A percentile compares a stretch with the other conserved stretches of the same genome.
These are phyloP conservation scores for Melanerpes formicivorus DNA, from an alignment of 2,113 vertebrate species.

Conservation along the genomic window DNA sequence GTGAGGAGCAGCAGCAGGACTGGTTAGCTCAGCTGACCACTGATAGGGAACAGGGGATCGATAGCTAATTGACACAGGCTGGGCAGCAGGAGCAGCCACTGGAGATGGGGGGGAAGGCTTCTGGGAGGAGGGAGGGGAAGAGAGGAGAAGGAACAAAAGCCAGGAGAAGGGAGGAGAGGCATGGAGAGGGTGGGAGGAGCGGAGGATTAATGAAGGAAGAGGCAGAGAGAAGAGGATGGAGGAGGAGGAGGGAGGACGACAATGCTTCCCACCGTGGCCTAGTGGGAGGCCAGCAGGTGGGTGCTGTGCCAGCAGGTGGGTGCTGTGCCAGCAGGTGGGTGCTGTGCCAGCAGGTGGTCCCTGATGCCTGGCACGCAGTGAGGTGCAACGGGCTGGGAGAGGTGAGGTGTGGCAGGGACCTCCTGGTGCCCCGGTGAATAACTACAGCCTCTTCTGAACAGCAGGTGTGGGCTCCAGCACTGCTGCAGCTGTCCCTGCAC, in stretches of 20 bases:
- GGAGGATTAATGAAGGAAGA: background rate
- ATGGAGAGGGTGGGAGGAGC: constrained; percentile 58
- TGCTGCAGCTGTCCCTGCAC: background rate
- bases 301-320: fast-evolving
- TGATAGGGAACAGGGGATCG: constrained; percentile 69
- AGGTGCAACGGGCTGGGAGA: background rate
- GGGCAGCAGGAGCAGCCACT: constrained; percentile 54
- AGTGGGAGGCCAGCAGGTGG: fast-evolving
- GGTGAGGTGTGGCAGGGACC: fast-evolving
- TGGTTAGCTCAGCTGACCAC: constrained; percentile 73
- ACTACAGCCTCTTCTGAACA: fast-evolving
- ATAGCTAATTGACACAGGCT: constrained; percentile 69
- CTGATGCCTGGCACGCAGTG: fast-evolving
- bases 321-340: background rate
- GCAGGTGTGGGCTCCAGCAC: background rate
- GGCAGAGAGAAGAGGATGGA: background rate
- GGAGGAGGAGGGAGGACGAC: background rate
- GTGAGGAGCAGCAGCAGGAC: constrained; percentile 61
- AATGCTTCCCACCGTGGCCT: background rate
- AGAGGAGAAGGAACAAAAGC: constrained; percentile 57
- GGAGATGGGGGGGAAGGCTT: constrained; percentile 48
- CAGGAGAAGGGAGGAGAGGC: constrained; percentile 23
- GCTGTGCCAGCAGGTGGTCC: background rate
- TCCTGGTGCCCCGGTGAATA: fast-evolving
- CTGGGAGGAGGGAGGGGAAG: constrained; percentile 57